Conservation (phyloP, 2,888 invertebrate genomes). For the Tribolium freemani region DNA sequence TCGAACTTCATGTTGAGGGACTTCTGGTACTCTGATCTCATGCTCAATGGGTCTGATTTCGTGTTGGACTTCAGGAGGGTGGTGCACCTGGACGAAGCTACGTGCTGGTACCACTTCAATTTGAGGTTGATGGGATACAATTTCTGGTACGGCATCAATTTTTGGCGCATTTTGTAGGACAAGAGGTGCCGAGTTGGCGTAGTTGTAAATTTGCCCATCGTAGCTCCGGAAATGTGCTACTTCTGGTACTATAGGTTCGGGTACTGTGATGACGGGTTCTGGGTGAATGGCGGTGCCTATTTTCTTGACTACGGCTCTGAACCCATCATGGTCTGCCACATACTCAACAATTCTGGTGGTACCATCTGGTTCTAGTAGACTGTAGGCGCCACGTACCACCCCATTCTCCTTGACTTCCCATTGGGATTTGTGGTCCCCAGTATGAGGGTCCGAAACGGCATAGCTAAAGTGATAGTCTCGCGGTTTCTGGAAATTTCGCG, state of each 20-base stretch:
- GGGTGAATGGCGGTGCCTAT: constrained; percentile 56
- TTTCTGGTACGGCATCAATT: not conserved
- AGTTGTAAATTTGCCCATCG: constrained; percentile 54
- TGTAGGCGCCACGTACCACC: constrained; percentile 63
- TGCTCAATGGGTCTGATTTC: no score
- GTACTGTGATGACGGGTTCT: constrained; percentile 2
- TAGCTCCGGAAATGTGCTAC: constrained; percentile 50
- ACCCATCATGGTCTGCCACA: constrained; percentile 62
- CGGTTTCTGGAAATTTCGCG: constrained; percentile 54
- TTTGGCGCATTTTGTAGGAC: constrained; percentile 17
- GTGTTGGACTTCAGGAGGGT: not conserved
- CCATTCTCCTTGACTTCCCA: constrained; percentile 64
- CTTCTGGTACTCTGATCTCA: not conserved
- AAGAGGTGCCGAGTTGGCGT: constrained; percentile 33
- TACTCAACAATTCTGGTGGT: constrained; percentile 64
- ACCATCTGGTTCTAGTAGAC: constrained; percentile 63
- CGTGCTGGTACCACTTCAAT: not conserved
- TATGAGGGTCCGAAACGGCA: constrained; percentile 63
- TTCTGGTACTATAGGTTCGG: constrained; percentile 8
- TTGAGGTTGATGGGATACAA: not conserved
- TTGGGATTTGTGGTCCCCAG: constrained; percentile 64
- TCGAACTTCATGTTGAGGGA: not conserved
- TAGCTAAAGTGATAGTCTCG: constrained; percentile 62
- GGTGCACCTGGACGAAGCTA: not conserved
- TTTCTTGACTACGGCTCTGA: constrained; percentile 63